These are phyloP conservation scores for Gulo gulo DNA, from an alignment of 2,113 vertebrate genomes.

Conservation along the genomic window DNA sequence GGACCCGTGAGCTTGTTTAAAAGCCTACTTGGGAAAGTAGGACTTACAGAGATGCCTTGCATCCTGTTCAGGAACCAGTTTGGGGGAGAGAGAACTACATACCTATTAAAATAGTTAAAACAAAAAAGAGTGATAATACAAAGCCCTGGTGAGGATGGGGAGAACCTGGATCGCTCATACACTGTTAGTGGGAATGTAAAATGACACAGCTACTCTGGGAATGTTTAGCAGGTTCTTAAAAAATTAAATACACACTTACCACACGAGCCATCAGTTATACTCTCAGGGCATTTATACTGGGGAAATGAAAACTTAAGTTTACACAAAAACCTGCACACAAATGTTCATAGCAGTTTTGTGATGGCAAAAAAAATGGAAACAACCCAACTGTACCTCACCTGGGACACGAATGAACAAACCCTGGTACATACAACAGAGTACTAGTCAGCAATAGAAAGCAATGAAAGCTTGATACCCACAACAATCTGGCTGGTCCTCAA, in stretches of 20 bases:
- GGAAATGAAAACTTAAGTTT: conserved; percentile 8
- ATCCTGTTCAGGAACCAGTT: neutral
- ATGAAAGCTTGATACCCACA: neutral
- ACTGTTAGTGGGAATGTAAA: neutral
- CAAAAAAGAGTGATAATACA: neutral
- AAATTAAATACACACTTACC: neutral
- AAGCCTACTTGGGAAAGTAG: neutral
- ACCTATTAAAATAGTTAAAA: neutral
- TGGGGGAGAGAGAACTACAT: neutral
- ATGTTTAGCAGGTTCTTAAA: neutral
- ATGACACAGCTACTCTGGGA: neutral
- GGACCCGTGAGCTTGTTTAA: neutral
- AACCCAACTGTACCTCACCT: neutral
- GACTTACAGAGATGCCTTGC: neutral
- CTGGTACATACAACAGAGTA: neutral
- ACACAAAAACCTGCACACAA: neutral
- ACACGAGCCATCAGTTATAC: neutral
- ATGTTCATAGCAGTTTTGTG: neutral
- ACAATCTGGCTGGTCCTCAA: neutral
- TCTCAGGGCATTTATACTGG: neutral
- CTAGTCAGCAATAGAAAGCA: neutral
- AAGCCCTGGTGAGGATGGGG: neutral
- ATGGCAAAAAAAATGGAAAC: neutral
- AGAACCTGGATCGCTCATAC: neutral
- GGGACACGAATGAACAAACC: neutral